Evolutionary conservation across 2,888 invertebrate species (phyloP).

Genomic region (Zaprionus obscuricornis): DNA sequence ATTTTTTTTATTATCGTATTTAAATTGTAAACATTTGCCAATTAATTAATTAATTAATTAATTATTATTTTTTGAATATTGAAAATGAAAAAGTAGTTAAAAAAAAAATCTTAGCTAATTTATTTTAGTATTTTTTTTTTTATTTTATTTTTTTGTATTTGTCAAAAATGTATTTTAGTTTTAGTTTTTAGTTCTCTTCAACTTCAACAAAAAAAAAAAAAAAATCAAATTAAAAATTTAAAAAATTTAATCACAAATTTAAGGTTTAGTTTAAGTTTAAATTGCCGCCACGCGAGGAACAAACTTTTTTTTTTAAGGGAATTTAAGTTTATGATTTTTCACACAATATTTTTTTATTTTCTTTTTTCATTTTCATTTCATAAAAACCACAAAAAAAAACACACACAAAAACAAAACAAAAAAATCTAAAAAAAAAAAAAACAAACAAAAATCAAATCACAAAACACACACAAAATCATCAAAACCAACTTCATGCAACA

Average conservation of each 20-base stretch:
- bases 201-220: constrained; percentile 12
- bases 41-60: background rate
- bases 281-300: background rate
- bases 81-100: constrained; percentile 5
- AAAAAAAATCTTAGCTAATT: constrained; percentile 5
- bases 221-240: too few relatives aligned
- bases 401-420: constrained; percentile 17
- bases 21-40: background rate
- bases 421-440: constrained; percentile 10
- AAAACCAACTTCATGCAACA: constrained; percentile 25
- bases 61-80: background rate
- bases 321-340: constrained; percentile 70
- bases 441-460: constrained; percentile 24
- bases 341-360: constrained; percentile 73
- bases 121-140: constrained; percentile 26
- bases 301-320: constrained; percentile 28
- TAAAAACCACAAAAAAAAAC: constrained; percentile 35
- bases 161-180: constrained; percentile 26
- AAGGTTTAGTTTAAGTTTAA: constrained; percentile 45
- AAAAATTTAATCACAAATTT: too few relatives aligned
- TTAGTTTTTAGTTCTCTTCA: constrained; percentile 29
- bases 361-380: constrained; percentile 79
- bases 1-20: background rate
- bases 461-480: constrained; percentile 15
- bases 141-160: constrained; percentile 14